Evolutionary conservation across 1,140 invertebrate genomes (phyloP).

Genomic region (Leptonema lineaticorne): DNA sequence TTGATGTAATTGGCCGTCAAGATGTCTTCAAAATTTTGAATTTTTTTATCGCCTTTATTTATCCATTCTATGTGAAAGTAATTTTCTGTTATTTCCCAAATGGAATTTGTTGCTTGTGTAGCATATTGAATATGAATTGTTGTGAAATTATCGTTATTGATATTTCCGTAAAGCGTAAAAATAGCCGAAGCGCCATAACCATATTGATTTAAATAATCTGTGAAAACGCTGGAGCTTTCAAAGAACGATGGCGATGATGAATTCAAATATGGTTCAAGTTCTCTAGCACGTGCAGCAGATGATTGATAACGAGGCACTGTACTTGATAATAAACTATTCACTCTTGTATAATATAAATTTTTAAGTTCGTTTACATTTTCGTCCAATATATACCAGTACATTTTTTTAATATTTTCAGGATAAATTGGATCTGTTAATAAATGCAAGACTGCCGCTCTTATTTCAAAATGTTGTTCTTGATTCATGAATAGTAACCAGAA

Average conservation of each 20-base stretch:
- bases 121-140: no score
- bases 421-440: constrained; percentile 41
- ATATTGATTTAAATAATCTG: constrained; percentile 44
- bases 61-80: no score
- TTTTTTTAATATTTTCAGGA: constrained; percentile 44
- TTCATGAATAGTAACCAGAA: constrained; percentile 53
- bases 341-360: constrained; percentile 52
- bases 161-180: no score
- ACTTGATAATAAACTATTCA: constrained; percentile 45
- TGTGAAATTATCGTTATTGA: no score
- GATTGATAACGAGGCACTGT: constrained; percentile 47
- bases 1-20: no score
- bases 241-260: constrained; percentile 27
- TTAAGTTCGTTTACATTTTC: constrained; percentile 51
- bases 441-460: constrained; percentile 48
- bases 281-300: constrained; percentile 38
- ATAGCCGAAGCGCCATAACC: no score
- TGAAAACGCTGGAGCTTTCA: not conserved
- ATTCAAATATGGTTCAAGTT: constrained; percentile 26
- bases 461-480: constrained; percentile 42
- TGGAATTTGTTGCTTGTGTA: no score
- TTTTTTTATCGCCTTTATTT: no score
- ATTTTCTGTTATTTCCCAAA: no score
- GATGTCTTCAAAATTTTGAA: no score
- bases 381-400: constrained; percentile 50